phyloP scores from a whole-genome alignment of 2,797 vertebrate species.

The Ciconia nigra region DNA sequence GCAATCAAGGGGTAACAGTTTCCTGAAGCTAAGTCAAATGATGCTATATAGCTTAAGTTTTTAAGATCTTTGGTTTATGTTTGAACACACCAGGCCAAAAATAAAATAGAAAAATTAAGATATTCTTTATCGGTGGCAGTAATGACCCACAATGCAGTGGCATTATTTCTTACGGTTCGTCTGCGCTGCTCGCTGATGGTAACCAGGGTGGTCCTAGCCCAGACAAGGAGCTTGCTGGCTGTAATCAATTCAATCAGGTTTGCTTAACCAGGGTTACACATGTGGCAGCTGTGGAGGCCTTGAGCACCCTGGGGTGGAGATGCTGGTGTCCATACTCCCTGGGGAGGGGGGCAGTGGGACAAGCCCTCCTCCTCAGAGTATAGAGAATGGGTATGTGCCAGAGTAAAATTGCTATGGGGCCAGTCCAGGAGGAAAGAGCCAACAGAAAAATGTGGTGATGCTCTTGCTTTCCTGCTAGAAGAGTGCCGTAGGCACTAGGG shows the following conservation, averaged over 20 bases:
- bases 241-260: neutral
- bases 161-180: neutral
- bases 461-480: neutral
- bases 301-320: rapidly evolving
- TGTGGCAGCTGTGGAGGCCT: neutral
- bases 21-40: neutral
- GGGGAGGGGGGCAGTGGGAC: neutral
- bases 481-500: rapidly evolving
- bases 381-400: rapidly evolving
- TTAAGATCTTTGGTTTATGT: neutral
- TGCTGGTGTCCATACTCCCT: neutral
- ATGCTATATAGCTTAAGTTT: neutral
- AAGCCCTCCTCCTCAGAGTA: rapidly evolving
- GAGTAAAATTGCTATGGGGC: neutral
- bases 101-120: neutral
- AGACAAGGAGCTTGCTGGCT: neutral
- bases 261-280: neutral
- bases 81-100: neutral
- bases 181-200: rapidly evolving
- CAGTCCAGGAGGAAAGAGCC: neutral
- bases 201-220: neutral
- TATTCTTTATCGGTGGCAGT: neutral
- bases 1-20: neutral
- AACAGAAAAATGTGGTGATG: too few relatives aligned
- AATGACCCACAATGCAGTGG: neutral